phyloP scores from a whole-genome alignment of 2,113 vertebrate genomes.

The Tapirus terrestris region DNA sequence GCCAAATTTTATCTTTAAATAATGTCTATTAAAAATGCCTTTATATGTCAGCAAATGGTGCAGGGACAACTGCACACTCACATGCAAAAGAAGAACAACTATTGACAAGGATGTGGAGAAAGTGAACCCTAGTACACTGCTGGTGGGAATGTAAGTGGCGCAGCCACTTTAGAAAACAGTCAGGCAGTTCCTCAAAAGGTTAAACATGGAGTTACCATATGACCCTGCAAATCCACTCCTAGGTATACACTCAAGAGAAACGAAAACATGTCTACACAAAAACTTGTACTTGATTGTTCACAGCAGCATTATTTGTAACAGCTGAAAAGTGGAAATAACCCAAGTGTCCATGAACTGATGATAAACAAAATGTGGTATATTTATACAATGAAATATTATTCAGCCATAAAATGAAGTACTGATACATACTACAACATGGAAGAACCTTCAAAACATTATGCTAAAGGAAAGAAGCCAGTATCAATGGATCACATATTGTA shows the following conservation, averaged over 20 bases:
- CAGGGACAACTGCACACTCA: not conserved
- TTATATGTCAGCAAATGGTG: not conserved
- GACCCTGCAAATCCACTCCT: not conserved
- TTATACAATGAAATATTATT: not conserved
- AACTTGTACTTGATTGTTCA: not conserved
- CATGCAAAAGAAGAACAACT: not conserved
- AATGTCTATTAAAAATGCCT: not conserved
- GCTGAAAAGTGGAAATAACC: not conserved
- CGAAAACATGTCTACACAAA: not conserved
- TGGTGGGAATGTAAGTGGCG: no score
- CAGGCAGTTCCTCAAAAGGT: not conserved
- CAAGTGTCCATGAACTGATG: not conserved
- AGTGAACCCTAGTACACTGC: not conserved
- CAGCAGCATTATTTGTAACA: not conserved
- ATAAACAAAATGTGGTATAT: not conserved
- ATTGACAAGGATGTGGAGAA: not conserved
- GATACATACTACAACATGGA: not conserved
- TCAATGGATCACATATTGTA: not conserved
- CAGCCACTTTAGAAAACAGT: not conserved
- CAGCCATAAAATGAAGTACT: not conserved
- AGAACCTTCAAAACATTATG: not conserved
- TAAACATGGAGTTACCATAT: not conserved
- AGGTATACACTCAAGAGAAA: not conserved
- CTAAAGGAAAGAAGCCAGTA: not conserved
- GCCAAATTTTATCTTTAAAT: conserved; percentile 55